Conservation (phyloP, 2,797 vertebrate species). For the Notamacropus eugenii region DNA sequence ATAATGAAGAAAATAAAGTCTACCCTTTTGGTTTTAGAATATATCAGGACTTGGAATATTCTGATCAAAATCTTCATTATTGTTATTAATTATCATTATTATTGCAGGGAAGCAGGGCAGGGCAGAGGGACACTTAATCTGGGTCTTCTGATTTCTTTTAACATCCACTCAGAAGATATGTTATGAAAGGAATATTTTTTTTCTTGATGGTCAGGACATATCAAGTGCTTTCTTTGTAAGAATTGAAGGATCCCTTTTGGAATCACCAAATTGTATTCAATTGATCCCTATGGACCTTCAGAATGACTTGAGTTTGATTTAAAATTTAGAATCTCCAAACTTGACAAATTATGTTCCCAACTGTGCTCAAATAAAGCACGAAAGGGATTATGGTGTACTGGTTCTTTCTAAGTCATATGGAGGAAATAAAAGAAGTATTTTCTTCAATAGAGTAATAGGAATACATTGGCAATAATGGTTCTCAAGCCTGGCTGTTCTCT, state of each 20-base stretch:
- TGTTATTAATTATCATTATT: background rate
- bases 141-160: background rate
- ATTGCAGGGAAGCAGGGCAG: background rate
- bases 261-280: slow-evolving; percentile 21
- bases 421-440: slow-evolving; percentile 8
- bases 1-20: background rate
- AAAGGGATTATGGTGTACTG: background rate
- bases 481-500: slow-evolving; percentile 9
- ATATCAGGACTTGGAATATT: background rate
- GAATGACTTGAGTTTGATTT: slow-evolving; percentile 33
- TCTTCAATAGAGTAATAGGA: background rate
- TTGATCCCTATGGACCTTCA: background rate
- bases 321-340: slow-evolving; percentile 43
- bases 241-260: slow-evolving; percentile 24
- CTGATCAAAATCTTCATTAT: background rate
- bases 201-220: background rate
- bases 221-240: slow-evolving; percentile 28
- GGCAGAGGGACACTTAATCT: background rate
- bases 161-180: slow-evolving; percentile 29
- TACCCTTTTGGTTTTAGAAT: background rate
- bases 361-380: background rate
- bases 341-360: background rate
- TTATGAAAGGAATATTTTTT: slow-evolving; percentile 21
- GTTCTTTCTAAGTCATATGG: background rate
- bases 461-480: background rate